Evolutionary conservation across 2,113 vertebrate genomes (phyloP).

Genomic region (Oryzias curvinotus): DNA sequence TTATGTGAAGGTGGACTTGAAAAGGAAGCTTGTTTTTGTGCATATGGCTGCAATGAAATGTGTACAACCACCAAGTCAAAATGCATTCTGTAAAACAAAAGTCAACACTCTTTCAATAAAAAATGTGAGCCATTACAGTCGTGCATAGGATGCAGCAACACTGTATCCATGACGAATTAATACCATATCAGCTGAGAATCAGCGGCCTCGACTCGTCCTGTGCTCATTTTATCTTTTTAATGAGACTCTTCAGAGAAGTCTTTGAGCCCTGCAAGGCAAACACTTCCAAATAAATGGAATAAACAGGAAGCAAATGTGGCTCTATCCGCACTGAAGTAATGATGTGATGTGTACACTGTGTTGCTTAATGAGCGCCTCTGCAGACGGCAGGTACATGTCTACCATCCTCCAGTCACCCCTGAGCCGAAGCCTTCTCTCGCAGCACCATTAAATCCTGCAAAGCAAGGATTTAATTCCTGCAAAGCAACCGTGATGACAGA

Average conservation of each 20-base stretch:
- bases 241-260: conserved; percentile 22
- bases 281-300: conserved; percentile 22
- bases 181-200: conserved; percentile 7
- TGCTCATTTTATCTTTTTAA: conserved; percentile 18
- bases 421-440: conserved; percentile 52
- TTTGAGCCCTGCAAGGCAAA: conserved; percentile 19
- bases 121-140: background rate
- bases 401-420: conserved; percentile 51
- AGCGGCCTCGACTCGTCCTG: background rate
- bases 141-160: no score
- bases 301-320: conserved; percentile 36
- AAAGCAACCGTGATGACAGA: conserved; percentile 58
- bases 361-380: conserved; percentile 66
- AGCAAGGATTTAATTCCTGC: conserved; percentile 55
- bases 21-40: conserved; percentile 33
- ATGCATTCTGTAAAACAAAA: background rate
- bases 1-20: conserved; percentile 54
- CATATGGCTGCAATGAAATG: conserved; percentile 14
- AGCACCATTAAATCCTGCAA: conserved; percentile 67
- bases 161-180: background rate
- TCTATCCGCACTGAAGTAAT: conserved; percentile 16
- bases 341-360: conserved; percentile 36
- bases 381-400: conserved; percentile 63
- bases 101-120: background rate
- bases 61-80: conserved; percentile 12